Conservation (phyloP, 2,113 vertebrate genomes). For the Phyllostomus hastatus region DNA sequence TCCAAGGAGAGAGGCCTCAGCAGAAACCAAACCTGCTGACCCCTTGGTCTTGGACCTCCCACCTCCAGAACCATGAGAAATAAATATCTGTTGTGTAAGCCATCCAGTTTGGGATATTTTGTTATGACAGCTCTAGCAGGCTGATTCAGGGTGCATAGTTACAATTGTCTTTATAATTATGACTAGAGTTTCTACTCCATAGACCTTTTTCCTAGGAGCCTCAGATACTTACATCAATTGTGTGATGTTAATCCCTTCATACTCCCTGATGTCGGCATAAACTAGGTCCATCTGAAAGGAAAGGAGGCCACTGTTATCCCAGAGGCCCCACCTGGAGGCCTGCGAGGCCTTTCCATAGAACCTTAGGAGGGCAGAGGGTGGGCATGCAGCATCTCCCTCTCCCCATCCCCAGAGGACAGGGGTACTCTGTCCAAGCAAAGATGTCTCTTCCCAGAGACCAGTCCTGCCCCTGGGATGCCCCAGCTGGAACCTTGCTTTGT, state of each 20-base stretch:
- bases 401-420: not conserved
- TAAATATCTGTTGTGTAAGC: not conserved
- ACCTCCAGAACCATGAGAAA: not conserved
- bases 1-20: not conserved
- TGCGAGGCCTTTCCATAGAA: not conserved
- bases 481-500: not conserved
- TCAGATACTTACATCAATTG: not conserved
- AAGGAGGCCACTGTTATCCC: not conserved
- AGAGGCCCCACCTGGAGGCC: not conserved
- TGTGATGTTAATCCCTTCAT: slow-evolving; percentile 37
- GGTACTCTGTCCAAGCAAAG: not conserved
- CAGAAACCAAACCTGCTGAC: not conserved
- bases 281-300: not conserved
- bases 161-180: not conserved
- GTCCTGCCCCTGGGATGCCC: rapidly evolving
- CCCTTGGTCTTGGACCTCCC: not conserved
- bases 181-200: not conserved
- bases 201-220: not conserved
- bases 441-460: not conserved
- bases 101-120: rapidly evolving
- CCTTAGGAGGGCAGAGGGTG: not conserved
- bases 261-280: not conserved
- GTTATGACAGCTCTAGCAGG: not conserved
- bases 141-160: not conserved
- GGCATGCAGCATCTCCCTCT: rapidly evolving